Evolutionary conservation across 2,797 vertebrate genomes (phyloP).

Genomic region (Decapterus maruadsi): DNA sequence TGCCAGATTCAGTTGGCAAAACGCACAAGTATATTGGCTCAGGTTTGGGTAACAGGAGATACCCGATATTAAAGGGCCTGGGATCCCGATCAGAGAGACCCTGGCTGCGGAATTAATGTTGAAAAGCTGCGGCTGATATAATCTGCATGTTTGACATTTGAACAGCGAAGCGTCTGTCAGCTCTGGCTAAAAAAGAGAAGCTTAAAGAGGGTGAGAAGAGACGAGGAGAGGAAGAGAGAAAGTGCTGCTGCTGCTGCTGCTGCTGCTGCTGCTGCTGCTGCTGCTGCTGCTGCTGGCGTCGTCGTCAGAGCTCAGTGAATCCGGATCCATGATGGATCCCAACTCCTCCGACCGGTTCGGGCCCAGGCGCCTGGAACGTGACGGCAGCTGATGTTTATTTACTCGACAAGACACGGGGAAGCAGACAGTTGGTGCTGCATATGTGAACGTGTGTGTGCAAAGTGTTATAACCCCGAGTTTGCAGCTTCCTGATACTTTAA

Average conservation of each 20-base stretch:
- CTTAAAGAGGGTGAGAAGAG: neutral
- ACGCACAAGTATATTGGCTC: neutral
- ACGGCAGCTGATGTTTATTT: conserved; percentile 27
- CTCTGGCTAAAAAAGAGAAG: neutral
- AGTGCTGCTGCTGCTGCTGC: no score
- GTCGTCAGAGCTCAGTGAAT: neutral
- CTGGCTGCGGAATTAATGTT: neutral
- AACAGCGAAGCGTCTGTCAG: neutral
- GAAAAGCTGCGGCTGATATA: neutral
- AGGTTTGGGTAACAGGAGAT: neutral
- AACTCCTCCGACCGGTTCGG: neutral
- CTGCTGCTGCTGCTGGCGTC: no score
- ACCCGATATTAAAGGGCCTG: neutral
- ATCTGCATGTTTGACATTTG: neutral
- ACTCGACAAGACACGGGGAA: conserved; percentile 8
- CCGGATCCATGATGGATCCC: neutral
- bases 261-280: no score
- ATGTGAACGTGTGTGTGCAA: conserved; percentile 10
- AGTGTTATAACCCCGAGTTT: conserved; percentile 10
- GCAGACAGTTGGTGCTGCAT: conserved; percentile 7
- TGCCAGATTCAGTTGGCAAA: neutral
- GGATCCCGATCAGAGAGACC: neutral
- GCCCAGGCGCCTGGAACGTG: neutral
- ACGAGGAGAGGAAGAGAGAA: neutral
- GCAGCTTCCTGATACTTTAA: conserved; percentile 14